Evolutionary conservation across 2,888 invertebrate species (phyloP).

Genomic region (Escarpia spicata): DNA sequence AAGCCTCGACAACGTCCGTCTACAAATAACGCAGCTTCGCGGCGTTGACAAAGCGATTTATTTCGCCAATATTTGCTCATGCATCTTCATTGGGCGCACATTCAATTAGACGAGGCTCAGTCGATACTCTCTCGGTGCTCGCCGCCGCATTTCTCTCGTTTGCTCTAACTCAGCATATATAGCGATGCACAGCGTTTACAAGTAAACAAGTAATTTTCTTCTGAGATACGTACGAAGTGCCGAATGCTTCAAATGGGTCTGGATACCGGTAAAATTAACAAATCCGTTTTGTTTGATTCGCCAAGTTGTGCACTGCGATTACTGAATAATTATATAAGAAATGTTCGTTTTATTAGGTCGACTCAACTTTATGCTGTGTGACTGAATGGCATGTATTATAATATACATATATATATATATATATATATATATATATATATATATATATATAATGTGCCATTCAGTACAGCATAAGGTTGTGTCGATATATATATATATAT

Average conservation of each 20-base stretch:
- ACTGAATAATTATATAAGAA: too few relatives aligned
- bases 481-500: too few relatives aligned
- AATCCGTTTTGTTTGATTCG: background rate
- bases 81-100: background rate
- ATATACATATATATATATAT: too few relatives aligned
- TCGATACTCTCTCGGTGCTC: background rate
- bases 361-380: too few relatives aligned
- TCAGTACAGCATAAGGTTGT: too few relatives aligned
- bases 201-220: background rate
- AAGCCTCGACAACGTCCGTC: background rate
- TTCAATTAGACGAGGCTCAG: conserved; percentile 1
- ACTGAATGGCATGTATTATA: too few relatives aligned
- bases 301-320: too few relatives aligned
- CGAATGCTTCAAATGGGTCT: background rate
- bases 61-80: conserved; percentile 16
- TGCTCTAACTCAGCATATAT: background rate
- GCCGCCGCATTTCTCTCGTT: background rate
- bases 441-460: too few relatives aligned
- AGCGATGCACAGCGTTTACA: background rate
- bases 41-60: conserved; percentile 16
- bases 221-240: background rate
- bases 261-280: background rate
- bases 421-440: too few relatives aligned
- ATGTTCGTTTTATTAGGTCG: too few relatives aligned
- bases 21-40: background rate